A percentile compares a stretch with the other conserved stretches of the same genome.
phyloP scores from a whole-genome alignment of 2,888 invertebrate species.

The Polyommatus icarus region DNA sequence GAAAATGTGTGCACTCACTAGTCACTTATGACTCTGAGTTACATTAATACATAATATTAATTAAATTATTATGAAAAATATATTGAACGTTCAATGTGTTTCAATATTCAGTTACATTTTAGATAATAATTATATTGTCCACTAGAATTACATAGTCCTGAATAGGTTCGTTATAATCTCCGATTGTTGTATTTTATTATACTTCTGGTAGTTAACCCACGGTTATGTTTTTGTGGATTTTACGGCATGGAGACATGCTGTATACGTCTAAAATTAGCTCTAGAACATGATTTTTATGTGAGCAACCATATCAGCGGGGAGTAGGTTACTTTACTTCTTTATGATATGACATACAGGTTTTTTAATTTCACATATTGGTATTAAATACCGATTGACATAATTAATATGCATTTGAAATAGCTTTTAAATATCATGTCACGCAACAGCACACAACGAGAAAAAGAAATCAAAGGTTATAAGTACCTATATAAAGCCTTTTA shows the following conservation, averaged over 20 bases:
- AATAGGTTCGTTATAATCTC: not conserved
- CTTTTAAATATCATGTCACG: constrained; percentile 20
- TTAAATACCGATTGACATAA: constrained; percentile 8
- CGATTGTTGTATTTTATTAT: not conserved
- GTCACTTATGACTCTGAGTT: not conserved
- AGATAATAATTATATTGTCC: too few relatives aligned
- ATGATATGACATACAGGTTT: constrained; percentile 19
- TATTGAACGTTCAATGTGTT: not conserved
- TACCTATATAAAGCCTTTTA: not conserved
- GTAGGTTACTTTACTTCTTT: not conserved
- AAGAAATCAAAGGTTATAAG: not conserved
- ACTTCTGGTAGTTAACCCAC: not conserved
- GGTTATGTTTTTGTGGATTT: not conserved
- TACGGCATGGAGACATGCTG: not conserved
- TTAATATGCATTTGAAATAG: not conserved
- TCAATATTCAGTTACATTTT: not conserved
- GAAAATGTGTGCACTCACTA: not conserved
- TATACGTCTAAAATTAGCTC: not conserved
- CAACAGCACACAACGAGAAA: not conserved
- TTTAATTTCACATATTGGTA: constrained; percentile 15
- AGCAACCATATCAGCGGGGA: constrained; percentile 19
- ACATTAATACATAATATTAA: not conserved
- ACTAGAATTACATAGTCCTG: not conserved
- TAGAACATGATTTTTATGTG: constrained; percentile 10
- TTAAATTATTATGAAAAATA: not conserved